phyloP scores from a whole-genome alignment of 2,797 vertebrate genomes.

The Mionectes olivaceus region DNA sequence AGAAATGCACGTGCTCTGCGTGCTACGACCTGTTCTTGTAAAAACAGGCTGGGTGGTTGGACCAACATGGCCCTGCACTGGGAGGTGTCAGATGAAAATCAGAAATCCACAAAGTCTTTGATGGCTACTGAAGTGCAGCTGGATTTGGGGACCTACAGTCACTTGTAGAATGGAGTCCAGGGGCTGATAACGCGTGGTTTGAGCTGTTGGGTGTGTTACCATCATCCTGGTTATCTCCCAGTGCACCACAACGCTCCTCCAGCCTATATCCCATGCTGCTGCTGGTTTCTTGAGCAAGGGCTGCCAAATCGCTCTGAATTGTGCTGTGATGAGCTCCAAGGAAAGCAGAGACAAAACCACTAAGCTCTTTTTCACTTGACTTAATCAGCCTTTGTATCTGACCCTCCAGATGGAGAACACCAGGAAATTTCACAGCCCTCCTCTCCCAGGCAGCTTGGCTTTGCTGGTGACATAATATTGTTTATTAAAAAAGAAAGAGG shows the following conservation, averaged over 20 bases:
- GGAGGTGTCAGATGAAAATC: neutral
- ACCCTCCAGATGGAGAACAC: neutral
- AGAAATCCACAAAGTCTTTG: too few species aligned
- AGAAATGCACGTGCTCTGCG: neutral
- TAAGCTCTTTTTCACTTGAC: neutral
- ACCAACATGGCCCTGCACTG: neutral
- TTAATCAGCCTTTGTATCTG: slow-evolving; percentile 6
- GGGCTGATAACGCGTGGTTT: fast-evolving
- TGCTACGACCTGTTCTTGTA: neutral
- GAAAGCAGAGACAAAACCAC: neutral
- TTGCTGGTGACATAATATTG: neutral
- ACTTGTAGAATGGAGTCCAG: neutral
- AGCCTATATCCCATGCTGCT: neutral
- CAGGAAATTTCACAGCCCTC: neutral
- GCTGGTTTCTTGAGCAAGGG: neutral
- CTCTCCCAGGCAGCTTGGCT: neutral
- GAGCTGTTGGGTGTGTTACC: neutral
- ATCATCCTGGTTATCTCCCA: neutral
- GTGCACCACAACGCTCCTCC: neutral
- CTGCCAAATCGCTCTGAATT: neutral
- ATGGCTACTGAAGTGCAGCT: neutral
- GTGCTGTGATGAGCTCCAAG: neutral
- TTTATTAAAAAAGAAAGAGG: neutral
- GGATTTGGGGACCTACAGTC: neutral
- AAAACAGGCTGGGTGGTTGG: neutral